Evolutionary conservation across 2,113 vertebrate species (phyloP).

Genomic region (Anser brachyrhynchus): DNA sequence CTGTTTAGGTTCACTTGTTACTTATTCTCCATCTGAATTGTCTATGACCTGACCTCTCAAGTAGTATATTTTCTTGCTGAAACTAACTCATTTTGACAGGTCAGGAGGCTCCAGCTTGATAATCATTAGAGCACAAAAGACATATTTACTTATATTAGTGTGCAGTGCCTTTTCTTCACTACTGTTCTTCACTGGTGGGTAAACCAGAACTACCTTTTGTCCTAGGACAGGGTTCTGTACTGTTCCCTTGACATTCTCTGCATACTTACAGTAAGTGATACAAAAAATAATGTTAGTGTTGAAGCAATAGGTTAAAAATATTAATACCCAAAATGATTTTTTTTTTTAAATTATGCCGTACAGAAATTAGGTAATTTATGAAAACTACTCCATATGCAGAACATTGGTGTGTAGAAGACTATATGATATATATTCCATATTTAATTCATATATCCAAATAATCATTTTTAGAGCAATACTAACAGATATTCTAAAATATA

Average conservation of each 20-base stretch:
- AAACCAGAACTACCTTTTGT: neutral
- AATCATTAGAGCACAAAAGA: neutral
- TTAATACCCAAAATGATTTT: neutral
- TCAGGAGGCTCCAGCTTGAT: neutral
- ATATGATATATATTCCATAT: neutral
- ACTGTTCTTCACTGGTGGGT: neutral
- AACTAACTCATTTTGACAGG: neutral
- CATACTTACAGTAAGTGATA: fast-evolving
- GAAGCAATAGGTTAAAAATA: neutral
- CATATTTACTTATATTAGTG: neutral
- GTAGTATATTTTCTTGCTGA: slow-evolving; percentile 19
- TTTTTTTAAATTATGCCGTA: neutral
- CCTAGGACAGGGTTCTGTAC: neutral
- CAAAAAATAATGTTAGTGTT: neutral
- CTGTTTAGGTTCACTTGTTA: slow-evolving; percentile 26
- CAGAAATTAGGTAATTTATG: neutral
- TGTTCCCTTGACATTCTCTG: neutral
- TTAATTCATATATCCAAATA: neutral
- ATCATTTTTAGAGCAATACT: neutral
- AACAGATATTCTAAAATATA: neutral
- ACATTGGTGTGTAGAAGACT: neutral
- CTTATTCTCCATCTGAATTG: neutral
- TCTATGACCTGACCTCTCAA: slow-evolving; percentile 52
- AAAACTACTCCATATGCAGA: neutral
- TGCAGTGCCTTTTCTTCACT: neutral